Conservation (phyloP, 2,888 invertebrate genomes). For the Eristalis intricaria region DNA sequence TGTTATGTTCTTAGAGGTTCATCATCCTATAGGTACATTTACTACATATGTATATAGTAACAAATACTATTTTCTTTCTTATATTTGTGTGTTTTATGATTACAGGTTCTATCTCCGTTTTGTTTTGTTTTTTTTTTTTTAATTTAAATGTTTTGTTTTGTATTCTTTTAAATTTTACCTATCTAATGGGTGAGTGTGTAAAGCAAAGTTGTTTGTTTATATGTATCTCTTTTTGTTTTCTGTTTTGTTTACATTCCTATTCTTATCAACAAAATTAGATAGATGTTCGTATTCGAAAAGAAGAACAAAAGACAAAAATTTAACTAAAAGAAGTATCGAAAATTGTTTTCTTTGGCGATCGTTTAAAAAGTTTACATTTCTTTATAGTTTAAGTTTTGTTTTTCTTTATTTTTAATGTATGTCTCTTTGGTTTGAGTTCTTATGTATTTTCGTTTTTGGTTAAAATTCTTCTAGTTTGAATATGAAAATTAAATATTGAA, state of each 20-base stretch:
- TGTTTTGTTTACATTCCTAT: conserved; percentile 7
- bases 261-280: conserved; percentile 25
- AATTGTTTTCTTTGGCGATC: conserved; percentile 61
- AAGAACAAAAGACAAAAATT: conserved; percentile 11
- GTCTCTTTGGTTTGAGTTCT: conserved; percentile 54
- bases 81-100: conserved; percentile 35
- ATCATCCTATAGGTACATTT: conserved; percentile 59
- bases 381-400: conserved; percentile 4
- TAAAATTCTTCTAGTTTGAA: conserved; percentile 61
- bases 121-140: not conserved
- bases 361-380: conserved; percentile 44
- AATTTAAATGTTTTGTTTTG: conserved; percentile 32
- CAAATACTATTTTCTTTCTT: conserved; percentile 34
- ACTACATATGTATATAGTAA: conserved; percentile 42
- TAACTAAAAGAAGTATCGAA: conserved; percentile 24
- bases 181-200: conserved; percentile 67
- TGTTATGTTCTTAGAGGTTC: conserved; percentile 46
- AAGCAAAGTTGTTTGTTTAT: conserved; percentile 58
- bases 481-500: conserved; percentile 60
- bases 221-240: not conserved
- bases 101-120: conserved; percentile 18
- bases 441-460: conserved; percentile 21
- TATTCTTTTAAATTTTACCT: conserved; percentile 47
- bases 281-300: conserved; percentile 14
- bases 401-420: conserved; percentile 15